Evolutionary conservation across 2,888 invertebrate species (phyloP).

Genomic region (Campoplex capitator): DNA sequence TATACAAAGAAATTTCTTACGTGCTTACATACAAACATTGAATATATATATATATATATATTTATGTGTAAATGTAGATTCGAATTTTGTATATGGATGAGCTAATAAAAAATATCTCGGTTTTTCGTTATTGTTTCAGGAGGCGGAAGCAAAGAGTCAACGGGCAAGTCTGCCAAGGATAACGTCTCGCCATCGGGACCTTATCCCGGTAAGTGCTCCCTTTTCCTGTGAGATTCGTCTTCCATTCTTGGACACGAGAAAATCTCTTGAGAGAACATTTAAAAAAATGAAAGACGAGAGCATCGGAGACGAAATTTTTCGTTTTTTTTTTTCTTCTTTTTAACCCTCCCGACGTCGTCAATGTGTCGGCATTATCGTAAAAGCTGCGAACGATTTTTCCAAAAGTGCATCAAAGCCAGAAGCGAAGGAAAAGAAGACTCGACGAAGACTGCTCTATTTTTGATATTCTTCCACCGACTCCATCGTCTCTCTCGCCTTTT

Average conservation of each 20-base stretch:
- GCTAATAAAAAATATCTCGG: conserved; percentile 54
- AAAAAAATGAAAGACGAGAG: conserved; percentile 16
- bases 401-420: conserved; percentile 20
- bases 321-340: background rate
- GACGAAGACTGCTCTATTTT: conserved; percentile 54
- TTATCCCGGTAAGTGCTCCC: conserved; percentile 83
- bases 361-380: conserved; percentile 37
- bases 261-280: conserved; percentile 15
- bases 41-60: too few species aligned
- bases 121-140: conserved; percentile 87
- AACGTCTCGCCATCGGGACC: conserved; percentile 89
- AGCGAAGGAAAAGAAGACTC: background rate
- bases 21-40: background rate
- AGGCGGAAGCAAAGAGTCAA: conserved; percentile 88
- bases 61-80: background rate
- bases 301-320: background rate
- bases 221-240: conserved; percentile 14
- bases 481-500: conserved; percentile 41
- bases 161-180: conserved; percentile 89
- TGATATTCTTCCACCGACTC: conserved; percentile 41
- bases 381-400: conserved; percentile 9
- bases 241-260: conserved; percentile 7
- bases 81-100: conserved; percentile 54
- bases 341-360: background rate
- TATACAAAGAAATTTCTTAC: conserved; percentile 16